Evolutionary conservation across 2,113 vertebrate species (phyloP).

Genomic region (Protobothrops flavoviridis): DNA sequence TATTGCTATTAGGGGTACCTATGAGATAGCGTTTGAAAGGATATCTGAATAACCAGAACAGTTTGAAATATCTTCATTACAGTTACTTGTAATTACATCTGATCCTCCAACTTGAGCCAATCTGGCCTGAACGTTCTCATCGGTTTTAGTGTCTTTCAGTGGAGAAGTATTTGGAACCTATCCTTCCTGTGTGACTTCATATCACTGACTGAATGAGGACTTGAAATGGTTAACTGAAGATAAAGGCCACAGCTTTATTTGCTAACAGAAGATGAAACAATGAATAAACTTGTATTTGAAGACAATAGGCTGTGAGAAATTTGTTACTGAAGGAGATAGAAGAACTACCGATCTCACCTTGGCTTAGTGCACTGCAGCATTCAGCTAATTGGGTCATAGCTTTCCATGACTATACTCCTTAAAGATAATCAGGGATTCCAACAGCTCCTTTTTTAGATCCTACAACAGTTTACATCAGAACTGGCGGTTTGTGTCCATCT

Average conservation of each 20-base stretch:
- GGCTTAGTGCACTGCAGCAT: not conserved
- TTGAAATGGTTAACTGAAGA: not conserved
- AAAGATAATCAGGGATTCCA: not conserved
- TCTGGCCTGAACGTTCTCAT: not conserved
- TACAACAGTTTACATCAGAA: not conserved
- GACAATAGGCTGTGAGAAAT: no score
- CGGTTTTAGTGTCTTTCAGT: not conserved
- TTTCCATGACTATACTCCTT: not conserved
- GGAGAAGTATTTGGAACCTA: not conserved
- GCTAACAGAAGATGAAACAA: no score
- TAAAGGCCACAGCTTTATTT: not conserved
- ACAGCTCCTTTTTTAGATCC: not conserved
- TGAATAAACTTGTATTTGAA: no score
- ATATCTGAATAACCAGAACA: not conserved
- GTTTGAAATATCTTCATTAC: not conserved
- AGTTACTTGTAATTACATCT: not conserved
- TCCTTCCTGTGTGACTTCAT: not conserved
- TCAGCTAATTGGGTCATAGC: not conserved
- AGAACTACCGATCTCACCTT: not conserved
- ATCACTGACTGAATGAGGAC: not conserved
- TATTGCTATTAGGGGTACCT: not conserved
- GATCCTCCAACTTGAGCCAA: no score
- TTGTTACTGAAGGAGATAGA: not conserved
- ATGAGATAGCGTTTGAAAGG: slow-evolving; percentile 13
- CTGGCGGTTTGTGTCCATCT: not conserved